Evolutionary conservation across 1,140 invertebrate genomes (phyloP), one percentile per base, ranked within the genome.

Genomic region (Antheraea mylitta): DNA sequence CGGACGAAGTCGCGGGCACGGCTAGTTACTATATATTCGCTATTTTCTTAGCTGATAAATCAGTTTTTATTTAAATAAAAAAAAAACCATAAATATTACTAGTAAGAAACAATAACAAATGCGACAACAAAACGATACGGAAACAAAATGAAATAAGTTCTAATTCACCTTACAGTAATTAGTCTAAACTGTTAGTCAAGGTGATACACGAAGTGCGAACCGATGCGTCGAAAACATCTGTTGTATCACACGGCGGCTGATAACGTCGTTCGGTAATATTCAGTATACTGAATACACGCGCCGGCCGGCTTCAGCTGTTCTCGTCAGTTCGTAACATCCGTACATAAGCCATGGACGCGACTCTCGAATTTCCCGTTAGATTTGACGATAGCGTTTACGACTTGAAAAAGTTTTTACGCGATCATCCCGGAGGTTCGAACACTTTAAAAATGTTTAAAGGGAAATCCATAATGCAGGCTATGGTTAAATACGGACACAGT

Each of bases 401-500:
- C 67, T 89, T 95, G 68, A 80, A 87, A 45, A 73, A 84, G 18
- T 95, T 96, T 68, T 73, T 95, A 16, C 91, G 87, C 22, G 93
- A 94, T 72, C 95, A 96, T 81, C 95, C 95, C 0, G 95, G 95
- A 0, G 95, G 95, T 2, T 83, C 89, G 19, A 94, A 94, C 69
- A 94, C 93, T 3, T 79, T 95, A 3, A 76, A 84, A 68, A 81
- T 82, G 6, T 95, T 87, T 67, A 89, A 91, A 72, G 92, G 93
- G 19, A 92, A 89, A 77, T 93, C 93, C 59, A 81, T 95, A 7
- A 79, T 90, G 18, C 77, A 91, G 16, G 91, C 89, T 13, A 93
- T 95, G 89, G 74, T 78, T 22, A 77, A 92, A 30, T 93, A 92
- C 18, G 86, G 93, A 9, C 95, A 95, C 77, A 95, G 95, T 53